A percentile compares a stretch with the other conserved stretches of the same genome.
Evolutionary conservation across 2,888 invertebrate species (phyloP).

Genomic region (Bellardia pandia): DNA sequence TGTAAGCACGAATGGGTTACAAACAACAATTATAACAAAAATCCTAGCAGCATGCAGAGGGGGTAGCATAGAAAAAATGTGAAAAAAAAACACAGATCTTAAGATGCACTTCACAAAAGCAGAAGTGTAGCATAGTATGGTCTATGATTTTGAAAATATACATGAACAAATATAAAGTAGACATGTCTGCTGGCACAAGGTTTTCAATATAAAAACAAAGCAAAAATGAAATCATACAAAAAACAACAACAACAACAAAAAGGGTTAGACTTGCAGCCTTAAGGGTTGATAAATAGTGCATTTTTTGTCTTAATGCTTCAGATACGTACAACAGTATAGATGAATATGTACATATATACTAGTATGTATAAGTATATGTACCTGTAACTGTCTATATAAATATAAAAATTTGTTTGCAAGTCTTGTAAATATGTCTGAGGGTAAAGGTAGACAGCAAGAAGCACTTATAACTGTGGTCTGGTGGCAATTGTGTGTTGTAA

Average conservation of each 20-base stretch:
- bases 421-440: neutral
- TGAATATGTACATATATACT: no score
- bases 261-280: conserved; percentile 63
- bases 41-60: neutral
- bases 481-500: conserved; percentile 49
- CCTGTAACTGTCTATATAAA: neutral
- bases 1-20: conserved; percentile 69
- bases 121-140: conserved; percentile 66
- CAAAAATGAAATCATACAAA: conserved; percentile 8
- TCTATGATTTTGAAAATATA: conserved; percentile 66
- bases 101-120: conserved; percentile 68
- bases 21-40: conserved; percentile 55
- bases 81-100: conserved; percentile 55
- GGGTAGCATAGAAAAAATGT: conserved; percentile 15
- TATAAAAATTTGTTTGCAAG: neutral
- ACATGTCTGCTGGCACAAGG: conserved; percentile 73
- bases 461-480: conserved; percentile 59
- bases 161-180: conserved; percentile 61
- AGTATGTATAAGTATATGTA: neutral
- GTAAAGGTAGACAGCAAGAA: conserved; percentile 59
- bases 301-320: conserved; percentile 40
- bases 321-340: neutral
- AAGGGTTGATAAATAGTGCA: conserved; percentile 72
- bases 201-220: conserved; percentile 36
- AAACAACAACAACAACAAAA: conserved; percentile 22